Evolutionary conservation across 2,113 vertebrate genomes (phyloP), one percentile per base, ranked within the genome.

Genomic region (Tautogolabrus adspersus): DNA sequence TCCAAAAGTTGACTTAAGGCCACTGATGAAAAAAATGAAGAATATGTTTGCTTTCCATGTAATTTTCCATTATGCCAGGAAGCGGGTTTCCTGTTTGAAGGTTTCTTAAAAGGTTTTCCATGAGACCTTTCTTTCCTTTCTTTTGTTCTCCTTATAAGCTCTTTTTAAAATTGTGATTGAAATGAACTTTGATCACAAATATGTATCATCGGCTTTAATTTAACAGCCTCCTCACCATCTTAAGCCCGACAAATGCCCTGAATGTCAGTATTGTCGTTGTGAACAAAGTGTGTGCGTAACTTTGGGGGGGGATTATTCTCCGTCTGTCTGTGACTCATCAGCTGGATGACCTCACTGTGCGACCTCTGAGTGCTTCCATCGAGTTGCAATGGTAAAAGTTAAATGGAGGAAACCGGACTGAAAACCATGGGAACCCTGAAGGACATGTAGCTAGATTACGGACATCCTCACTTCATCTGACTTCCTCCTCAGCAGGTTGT

Each of bases 391-490:
- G 77, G 81, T 84, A 51, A 75, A 83, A 88, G 64, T 71, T 38
- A 84, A 80, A 42, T 10, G 56, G 62, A 86, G 88, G 91, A 91
- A 93, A 84, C 82, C 65, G 61, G 23, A 86, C 67, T 85, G 84
- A 80, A 88, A 87, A 84, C 82, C 67, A 78, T 83, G 78, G 61
- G 72, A 82, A 85, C 75, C 67, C 71, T 82, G 84, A 85, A 90
- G 88, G 91, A 88, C 87, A 80, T 40, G 38, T 22, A n/a, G 60
- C 75, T 74, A 74, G 83, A 83, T 79, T 77, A 77, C 89, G 86
- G 91, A 91, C 93, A 93, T 93, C 91, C 93, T 81, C 70, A 68
- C 69, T 75, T 79, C 55, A 46, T 83, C 54, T 61, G 57, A 75
- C 89, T 90, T 93, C 89, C 90, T 84, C 72, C 89, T 80, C 88